Evolutionary conservation across 2,113 vertebrate genomes (phyloP).

Genomic region (Vimba vimba): DNA sequence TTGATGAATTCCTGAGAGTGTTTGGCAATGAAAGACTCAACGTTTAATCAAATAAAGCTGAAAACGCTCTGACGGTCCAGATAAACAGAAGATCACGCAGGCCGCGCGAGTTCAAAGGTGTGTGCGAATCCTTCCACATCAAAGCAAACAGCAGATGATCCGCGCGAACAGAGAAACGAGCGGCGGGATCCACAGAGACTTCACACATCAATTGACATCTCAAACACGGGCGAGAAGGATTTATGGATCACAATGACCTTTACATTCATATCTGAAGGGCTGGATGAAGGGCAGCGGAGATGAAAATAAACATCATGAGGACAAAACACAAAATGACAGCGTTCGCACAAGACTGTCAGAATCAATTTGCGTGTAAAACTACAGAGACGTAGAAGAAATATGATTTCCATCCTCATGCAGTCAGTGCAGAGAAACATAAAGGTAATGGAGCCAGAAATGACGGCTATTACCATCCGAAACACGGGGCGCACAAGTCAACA

Average conservation of each 20-base stretch:
- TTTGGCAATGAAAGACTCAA: not conserved
- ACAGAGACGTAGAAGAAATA: not conserved
- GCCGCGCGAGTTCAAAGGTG: conserved; percentile 36
- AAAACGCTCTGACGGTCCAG: not conserved
- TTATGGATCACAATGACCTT: conserved; percentile 40
- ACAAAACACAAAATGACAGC: not conserved
- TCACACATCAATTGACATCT: conserved; percentile 31
- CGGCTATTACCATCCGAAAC: not conserved
- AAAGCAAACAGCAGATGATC: conserved; percentile 46
- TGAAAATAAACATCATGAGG: not conserved
- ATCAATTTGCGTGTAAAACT: not conserved
- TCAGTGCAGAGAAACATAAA: conserved; percentile 7
- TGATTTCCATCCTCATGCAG: not conserved
- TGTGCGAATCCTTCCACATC: conserved; percentile 4
- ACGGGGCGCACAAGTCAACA: not conserved
- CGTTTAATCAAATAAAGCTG: conserved; percentile 18
- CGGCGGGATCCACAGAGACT: conserved; percentile 34
- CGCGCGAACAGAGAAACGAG: conserved; percentile 21
- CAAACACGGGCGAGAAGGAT: not conserved
- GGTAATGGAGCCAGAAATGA: conserved; percentile 32
- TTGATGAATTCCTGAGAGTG: not conserved
- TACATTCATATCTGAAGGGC: conserved; percentile 9
- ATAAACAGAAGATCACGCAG: not conserved
- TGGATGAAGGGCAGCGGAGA: not conserved
- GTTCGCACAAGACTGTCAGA: not conserved